Conservation (phyloP, 35 echinoderm and acorn worm genomes). For the Heliocidaris tuberculata region DNA sequence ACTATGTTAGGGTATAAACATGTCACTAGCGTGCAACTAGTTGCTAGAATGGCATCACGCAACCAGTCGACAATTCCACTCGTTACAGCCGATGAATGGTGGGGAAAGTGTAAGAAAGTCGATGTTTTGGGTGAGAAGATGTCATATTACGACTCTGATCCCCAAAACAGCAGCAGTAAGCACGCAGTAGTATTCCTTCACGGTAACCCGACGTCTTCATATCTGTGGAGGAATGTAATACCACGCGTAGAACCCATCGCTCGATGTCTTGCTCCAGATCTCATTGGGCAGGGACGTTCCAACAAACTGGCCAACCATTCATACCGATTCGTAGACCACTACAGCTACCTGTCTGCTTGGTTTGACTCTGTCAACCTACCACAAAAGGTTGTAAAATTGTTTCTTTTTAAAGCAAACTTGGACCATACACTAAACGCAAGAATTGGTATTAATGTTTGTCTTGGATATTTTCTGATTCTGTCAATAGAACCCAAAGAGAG, state of each 20-base stretch:
- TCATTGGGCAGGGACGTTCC: constrained; percentile 87
- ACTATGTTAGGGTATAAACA: background rate
- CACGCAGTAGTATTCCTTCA: constrained; percentile 74
- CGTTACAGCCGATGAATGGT: constrained; percentile 75
- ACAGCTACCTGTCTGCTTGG: constrained; percentile 80
- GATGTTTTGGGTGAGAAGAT: constrained; percentile 76
- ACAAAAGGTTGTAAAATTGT: constrained; percentile 54
- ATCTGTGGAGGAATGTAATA: constrained; percentile 86
- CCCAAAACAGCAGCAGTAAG: constrained; percentile 31
- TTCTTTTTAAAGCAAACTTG: background rate
- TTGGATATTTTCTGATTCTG: too few species aligned
- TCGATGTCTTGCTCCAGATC: constrained; percentile 85
- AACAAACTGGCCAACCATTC: constrained; percentile 57
- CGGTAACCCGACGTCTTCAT: constrained; percentile 94
- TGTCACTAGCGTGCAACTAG: background rate
- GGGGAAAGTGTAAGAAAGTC: constrained; percentile 57
- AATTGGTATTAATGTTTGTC: too few species aligned
- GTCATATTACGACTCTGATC: constrained; percentile 88
- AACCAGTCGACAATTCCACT: background rate
- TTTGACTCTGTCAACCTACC: constrained; percentile 71
- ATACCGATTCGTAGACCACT: constrained; percentile 84
- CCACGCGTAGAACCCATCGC: constrained; percentile 68
- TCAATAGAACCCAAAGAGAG: too few species aligned
- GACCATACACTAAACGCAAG: too few species aligned
- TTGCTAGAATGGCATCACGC: background rate